Conservation (phyloP, 2,888 invertebrate species). For the Itoplectis maculator region DNA sequence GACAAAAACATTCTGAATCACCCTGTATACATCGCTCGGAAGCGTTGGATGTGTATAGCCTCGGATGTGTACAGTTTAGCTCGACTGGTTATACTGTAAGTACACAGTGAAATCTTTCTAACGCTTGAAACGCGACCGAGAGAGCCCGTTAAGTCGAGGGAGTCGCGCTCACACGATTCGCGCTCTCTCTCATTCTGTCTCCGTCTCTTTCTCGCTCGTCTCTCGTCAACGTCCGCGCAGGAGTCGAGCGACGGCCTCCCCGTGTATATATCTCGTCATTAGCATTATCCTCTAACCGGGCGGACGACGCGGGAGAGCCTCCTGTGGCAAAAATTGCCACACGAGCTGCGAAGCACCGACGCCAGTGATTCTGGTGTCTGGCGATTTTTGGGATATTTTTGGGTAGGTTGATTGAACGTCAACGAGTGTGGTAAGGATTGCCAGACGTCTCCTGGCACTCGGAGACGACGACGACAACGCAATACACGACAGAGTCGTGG, state of each 20-base stretch:
- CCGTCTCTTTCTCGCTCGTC: too few species aligned
- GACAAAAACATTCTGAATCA: too few species aligned
- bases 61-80: slow-evolving; percentile 21
- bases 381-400: background rate
- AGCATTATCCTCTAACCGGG: slow-evolving; percentile 64
- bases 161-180: slow-evolving; percentile 39
- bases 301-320: slow-evolving; percentile 25
- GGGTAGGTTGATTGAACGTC: too few species aligned
- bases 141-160: slow-evolving; percentile 40
- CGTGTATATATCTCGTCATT: slow-evolving; percentile 61
- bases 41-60: background rate
- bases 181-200: too few species aligned
- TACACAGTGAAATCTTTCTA: slow-evolving; percentile 59
- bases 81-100: slow-evolving; percentile 15
- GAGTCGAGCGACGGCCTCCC: too few species aligned
- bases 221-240: slow-evolving; percentile 38
- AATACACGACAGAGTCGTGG: slow-evolving; percentile 48
- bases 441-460: too few species aligned
- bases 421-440: too few species aligned
- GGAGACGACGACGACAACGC: background rate
- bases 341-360: too few species aligned
- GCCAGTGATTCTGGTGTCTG: too few species aligned
- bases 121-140: slow-evolving; percentile 43
- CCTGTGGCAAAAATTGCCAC: background rate
- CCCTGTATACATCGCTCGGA: background rate